Percentiles rank a stretch among this genome's conserved stretches.
These are phyloP conservation scores for Tychaedon coryphoeus DNA, from an alignment of 2,113 vertebrate species.

Conservation along the genomic window DNA sequence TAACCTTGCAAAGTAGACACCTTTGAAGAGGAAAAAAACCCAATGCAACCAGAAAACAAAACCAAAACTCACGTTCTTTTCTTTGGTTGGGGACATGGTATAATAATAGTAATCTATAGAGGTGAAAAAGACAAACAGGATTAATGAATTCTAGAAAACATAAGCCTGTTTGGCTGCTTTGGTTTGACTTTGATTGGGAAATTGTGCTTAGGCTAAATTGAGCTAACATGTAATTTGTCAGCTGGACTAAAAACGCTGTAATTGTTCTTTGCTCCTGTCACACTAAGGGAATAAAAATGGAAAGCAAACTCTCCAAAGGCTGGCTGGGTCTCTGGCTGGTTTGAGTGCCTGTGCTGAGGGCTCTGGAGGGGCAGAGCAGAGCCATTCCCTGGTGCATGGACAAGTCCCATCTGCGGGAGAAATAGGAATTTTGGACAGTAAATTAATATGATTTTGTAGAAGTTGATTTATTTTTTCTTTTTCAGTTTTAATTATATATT, in stretches of 20 bases:
- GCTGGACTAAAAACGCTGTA: background rate
- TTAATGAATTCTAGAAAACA: background rate
- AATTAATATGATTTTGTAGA: no score
- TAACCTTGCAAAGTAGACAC: background rate
- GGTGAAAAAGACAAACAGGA: background rate
- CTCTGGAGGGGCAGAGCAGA: background rate
- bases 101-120: background rate
- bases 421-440: no score
- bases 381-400: background rate
- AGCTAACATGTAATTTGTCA: conserved; percentile 33
- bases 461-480: no score
- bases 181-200: conserved; percentile 8
- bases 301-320: background rate
- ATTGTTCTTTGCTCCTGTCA: conserved; percentile 25
- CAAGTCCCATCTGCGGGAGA: no score
- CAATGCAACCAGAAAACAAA: background rate
- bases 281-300: background rate
- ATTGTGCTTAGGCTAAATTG: background rate
- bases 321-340: background rate
- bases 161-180: background rate
- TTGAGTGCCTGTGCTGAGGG: background rate
- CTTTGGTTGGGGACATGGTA: background rate
- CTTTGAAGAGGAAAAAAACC: background rate
- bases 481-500: no score
- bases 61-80: background rate